Base-by-base conservation (phyloP, 2,888 invertebrate species). In the Drosophila recens region DNA sequence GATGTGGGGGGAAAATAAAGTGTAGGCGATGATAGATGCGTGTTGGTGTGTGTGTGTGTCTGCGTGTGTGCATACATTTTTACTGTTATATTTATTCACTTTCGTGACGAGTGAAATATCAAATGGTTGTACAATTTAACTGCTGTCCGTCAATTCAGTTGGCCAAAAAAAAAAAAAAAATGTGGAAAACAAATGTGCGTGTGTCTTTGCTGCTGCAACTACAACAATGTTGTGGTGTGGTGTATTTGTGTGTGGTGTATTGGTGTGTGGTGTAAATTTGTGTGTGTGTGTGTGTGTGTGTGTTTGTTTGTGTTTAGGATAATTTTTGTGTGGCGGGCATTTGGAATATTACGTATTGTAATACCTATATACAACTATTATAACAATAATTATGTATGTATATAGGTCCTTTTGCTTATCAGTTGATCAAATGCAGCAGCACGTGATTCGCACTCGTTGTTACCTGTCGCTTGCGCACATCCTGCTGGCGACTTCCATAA, bases 401-500 rank as follows among this genome's bases (percentile, higher is more conserved):
- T 59, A 61, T 75, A 73, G 61, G 75, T 45, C 34, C 53, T 46
- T 46, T 53, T 48, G 62, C 79, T 76, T 88, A 85, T 81, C 80
- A 86, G 75, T 86, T 86, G 69, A 86, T 89, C 88, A 86, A 72
- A 75, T 86, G 86, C 78, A 86, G 78, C 72, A 86, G 77, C 72
- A 86, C 86, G 46, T 86, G 86, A 85, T 86, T 86, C n/a, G 86
- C 86, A 75, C 86, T 86, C 75, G 86, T 83, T 36, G 81, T 79
- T 94, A 95, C 95, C 94, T 95, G 95, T 93, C 95, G 94, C 93
- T 95, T 94, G 90, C 95, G 94, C 93, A 95, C 94, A 92, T 95
- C 95, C 91, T 95, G 94, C 87, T 95, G 95, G 54, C 95, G 94
- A 91, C 94, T 94, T 66, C 95, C 95, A 83, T 96, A 95, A 78